These are phyloP conservation scores for Argyra leucocephala DNA, from an alignment of 2,888 invertebrate genomes.

Conservation along the genomic window DNA sequence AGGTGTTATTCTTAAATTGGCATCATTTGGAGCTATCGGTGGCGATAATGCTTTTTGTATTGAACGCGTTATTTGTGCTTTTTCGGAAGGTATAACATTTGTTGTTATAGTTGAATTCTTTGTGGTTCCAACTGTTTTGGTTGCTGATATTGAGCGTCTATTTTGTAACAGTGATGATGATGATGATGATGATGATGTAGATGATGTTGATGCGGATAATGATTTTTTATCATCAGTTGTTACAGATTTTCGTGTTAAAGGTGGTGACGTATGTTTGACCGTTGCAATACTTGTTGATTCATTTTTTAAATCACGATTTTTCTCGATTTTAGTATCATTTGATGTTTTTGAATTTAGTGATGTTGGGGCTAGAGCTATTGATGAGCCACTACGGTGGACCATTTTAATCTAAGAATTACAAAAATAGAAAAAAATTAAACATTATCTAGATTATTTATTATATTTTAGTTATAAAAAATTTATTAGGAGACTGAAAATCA, in stretches of 20 bases:
- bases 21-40: constrained; percentile 1
- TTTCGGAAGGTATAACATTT: neutral
- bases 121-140: neutral
- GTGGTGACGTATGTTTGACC: constrained; percentile 17
- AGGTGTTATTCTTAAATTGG: constrained; percentile 7
- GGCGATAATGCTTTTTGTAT: constrained; percentile 5
- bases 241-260: constrained; percentile 18
- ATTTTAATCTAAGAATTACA: constrained; percentile 27
- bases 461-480: too few relatives aligned
- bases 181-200: neutral
- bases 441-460: neutral
- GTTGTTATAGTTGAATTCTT: neutral
- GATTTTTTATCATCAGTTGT: constrained; percentile 17
- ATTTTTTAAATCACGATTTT: constrained; percentile 21
- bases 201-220: constrained; percentile 10
- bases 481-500: too few relatives aligned
- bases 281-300: constrained; percentile 19
- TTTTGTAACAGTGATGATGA: neutral
- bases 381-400: constrained; percentile 29
- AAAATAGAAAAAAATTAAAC: constrained; percentile 9
- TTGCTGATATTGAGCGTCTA: neutral
- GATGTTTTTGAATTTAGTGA: constrained; percentile 15
- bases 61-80: neutral
- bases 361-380: constrained; percentile 17
- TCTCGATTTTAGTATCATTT: constrained; percentile 14